Percentiles rank a stretch among this genome's conserved stretches.
Conservation (phyloP, 2,888 invertebrate genomes). For the Hedya salicella region DNA sequence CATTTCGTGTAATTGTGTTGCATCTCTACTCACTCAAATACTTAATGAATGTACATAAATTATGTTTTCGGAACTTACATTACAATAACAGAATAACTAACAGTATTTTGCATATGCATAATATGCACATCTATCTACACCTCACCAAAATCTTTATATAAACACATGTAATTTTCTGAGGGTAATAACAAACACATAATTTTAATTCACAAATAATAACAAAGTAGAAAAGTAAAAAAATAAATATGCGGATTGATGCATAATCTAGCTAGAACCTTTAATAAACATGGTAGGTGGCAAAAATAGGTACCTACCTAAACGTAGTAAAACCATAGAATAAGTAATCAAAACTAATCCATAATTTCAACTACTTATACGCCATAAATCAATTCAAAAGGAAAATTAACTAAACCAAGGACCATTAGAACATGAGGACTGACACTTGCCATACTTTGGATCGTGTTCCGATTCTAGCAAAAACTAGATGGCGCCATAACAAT, state of each 20-base stretch:
- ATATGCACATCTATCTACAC: too few species aligned
- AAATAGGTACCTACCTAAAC: background rate
- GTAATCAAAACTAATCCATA: too few species aligned
- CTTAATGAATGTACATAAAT: background rate
- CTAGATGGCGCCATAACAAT: too few species aligned
- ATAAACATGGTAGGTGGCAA: background rate
- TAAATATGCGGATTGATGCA: background rate
- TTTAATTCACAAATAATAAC: background rate
- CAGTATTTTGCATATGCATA: background rate
- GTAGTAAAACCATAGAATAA: background rate
- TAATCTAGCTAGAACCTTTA: too few species aligned
- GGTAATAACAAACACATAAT: background rate
- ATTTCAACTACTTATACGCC: too few species aligned
- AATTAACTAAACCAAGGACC: too few species aligned
- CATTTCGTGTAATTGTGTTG: constrained; percentile 34
- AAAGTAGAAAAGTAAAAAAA: background rate
- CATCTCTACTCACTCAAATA: constrained; percentile 8
- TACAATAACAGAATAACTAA: background rate
- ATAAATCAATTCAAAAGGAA: too few species aligned
- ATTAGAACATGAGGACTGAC: too few species aligned
- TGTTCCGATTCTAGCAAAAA: too few species aligned
- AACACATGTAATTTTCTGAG: background rate
- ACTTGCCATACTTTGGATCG: too few species aligned
- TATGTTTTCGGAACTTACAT: background rate
- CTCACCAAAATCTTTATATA: background rate